Conservation (phyloP, 92 coral and sea anemone genomes). For the Micromussa lordhowensis region DNA sequence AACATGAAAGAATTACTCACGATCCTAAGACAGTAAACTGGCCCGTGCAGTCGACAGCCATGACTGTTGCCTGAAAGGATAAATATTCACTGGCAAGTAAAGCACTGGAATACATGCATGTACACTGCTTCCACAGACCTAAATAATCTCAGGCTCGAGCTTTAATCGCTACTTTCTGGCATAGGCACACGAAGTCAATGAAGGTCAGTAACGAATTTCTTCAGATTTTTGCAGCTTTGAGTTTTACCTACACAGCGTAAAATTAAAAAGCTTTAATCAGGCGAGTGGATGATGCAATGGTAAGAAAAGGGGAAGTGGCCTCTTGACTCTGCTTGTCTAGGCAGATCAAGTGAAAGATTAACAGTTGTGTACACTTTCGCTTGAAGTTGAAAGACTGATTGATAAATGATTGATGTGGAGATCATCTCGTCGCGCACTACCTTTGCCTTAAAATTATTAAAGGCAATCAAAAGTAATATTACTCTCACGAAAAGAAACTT, state of each 20-base stretch:
- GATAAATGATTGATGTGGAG: background rate
- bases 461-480: background rate
- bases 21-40: slow-evolving; percentile 93
- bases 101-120: slow-evolving; percentile 2
- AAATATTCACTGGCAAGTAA: background rate
- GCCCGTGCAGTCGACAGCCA: slow-evolving; percentile 96
- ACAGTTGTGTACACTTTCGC: background rate
- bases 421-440: background rate
- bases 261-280: background rate
- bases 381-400: background rate
- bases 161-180: too few relatives aligned
- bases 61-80: slow-evolving; percentile 85
- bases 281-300: background rate
- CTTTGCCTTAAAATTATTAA: background rate
- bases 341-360: background rate
- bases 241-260: background rate
- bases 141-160: background rate
- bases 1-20: slow-evolving; percentile 62
- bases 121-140: background rate
- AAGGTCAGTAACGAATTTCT: background rate
- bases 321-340: background rate
- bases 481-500: slow-evolving; percentile 23
- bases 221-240: background rate
- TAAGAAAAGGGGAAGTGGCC: background rate
- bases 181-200: background rate